phyloP scores from a whole-genome alignment of 2,888 invertebrate species.

The Drosophila subsilvestris region DNA sequence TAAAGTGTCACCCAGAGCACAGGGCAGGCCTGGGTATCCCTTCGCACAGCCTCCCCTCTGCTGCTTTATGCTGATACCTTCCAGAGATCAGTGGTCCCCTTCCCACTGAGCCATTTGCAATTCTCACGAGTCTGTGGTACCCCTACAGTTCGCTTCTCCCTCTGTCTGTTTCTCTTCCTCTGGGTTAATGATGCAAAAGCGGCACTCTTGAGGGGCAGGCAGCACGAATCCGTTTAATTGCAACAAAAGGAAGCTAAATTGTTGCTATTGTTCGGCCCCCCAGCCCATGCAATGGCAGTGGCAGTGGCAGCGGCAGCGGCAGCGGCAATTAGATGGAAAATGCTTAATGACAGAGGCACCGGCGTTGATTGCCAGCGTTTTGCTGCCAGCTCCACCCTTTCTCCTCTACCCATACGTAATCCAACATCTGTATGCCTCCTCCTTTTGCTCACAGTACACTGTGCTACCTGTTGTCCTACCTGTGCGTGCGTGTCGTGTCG shows the following conservation, averaged over 20 bases:
- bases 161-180: background rate
- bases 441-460: background rate
- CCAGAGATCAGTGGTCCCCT: background rate
- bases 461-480: background rate
- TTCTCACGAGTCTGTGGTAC: slow-evolving; percentile 11
- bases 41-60: too few species aligned
- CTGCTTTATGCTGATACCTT: too few species aligned
- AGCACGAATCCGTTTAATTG: slow-evolving; percentile 23
- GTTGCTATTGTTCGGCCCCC: slow-evolving; percentile 24
- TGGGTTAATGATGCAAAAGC: slow-evolving; percentile 25
- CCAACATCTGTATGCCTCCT: slow-evolving; percentile 20
- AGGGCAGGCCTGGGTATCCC: too few species aligned
- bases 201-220: background rate
- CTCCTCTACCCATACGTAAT: background rate
- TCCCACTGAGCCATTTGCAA: background rate
- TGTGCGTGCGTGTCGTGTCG: background rate
- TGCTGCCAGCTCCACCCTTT: slow-evolving; percentile 3
- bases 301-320: slow-evolving; percentile 19
- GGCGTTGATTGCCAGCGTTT: slow-evolving; percentile 31
- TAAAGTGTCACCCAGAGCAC: too few species aligned
- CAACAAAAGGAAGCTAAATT: slow-evolving; percentile 29
- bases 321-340: slow-evolving; percentile 58
- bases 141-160: background rate
- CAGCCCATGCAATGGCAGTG: slow-evolving; percentile 3
- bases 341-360: slow-evolving; percentile 59